These are phyloP conservation scores for Platichthys stellatus DNA, from an alignment of 2,113 vertebrate genomes.

Conservation along the genomic window DNA sequence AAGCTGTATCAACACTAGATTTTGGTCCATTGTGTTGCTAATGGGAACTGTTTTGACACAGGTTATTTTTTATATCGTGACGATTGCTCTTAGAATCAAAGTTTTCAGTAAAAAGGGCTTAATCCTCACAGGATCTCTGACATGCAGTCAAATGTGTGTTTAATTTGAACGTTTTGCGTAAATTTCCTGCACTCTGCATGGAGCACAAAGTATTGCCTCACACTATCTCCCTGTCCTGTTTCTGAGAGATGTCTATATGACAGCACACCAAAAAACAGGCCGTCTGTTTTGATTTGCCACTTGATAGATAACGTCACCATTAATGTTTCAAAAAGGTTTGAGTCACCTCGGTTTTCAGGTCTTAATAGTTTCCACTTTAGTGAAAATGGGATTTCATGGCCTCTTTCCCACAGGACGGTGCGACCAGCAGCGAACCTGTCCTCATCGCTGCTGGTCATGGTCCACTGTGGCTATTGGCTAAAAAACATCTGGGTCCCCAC, in stretches of 20 bases:
- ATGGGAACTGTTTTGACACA: neutral
- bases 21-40: neutral
- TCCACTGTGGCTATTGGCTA: conserved; percentile 13
- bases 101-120: no score
- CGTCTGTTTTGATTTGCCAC: conserved; percentile 10
- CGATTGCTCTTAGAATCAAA: no score
- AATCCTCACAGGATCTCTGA: no score
- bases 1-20: no score
- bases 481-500: conserved; percentile 38
- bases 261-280: neutral
- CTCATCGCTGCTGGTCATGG: conserved; percentile 31
- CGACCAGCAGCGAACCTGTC: conserved; percentile 27
- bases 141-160: no score
- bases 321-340: conserved; percentile 44
- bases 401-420: conserved; percentile 35
- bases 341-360: conserved; percentile 15
- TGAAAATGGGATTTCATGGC: conserved; percentile 55
- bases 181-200: no score
- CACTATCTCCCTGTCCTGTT: conserved; percentile 4
- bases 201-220: neutral
- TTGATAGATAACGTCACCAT: conserved; percentile 5
- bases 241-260: conserved; percentile 18
- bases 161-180: no score
- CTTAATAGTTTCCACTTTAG: conserved; percentile 53
- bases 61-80: neutral